Percentiles rank a stretch among this genome's conserved stretches.
phyloP scores from a whole-genome alignment of 2,797 vertebrate genomes.

The Ataeniobius toweri region DNA sequence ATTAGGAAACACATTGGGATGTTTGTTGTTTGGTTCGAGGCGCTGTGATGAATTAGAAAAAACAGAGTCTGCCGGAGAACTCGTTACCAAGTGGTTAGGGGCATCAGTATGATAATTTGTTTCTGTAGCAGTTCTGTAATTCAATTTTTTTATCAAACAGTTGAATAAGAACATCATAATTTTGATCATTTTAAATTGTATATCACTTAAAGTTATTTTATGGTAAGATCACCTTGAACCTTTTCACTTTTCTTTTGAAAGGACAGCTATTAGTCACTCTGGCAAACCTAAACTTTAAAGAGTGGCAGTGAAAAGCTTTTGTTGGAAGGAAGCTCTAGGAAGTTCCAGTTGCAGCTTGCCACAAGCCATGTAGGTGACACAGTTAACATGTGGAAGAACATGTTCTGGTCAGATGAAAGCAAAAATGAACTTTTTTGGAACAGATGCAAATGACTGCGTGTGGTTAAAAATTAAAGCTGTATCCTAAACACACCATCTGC shows the following conservation, averaged over 20 bases:
- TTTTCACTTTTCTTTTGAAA: background rate
- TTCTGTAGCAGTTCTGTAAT: background rate
- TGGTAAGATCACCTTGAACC: background rate
- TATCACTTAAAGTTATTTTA: no score
- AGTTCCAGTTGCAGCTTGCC: background rate
- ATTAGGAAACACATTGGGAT: constrained; percentile 44
- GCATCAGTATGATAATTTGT: background rate
- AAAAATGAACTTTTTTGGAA: no score
- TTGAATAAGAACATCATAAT: background rate
- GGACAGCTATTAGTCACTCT: background rate
- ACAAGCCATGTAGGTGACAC: background rate
- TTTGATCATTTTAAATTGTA: background rate
- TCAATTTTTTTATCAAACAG: background rate
- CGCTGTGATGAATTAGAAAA: constrained; percentile 26
- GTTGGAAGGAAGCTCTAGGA: background rate
- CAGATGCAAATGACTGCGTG: no score
- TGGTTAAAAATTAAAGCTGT: no score
- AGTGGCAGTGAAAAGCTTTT: background rate
- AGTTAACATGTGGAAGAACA: background rate
- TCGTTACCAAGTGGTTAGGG: constrained; percentile 47
- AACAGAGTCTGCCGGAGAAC: constrained; percentile 36
- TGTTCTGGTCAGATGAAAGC: no score
- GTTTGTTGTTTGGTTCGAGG: constrained; percentile 34
- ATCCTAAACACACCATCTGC: background rate
- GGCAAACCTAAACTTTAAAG: background rate